Conservation (phyloP, 1,140 invertebrate species). For the Macrobrachium nipponense region DNA sequence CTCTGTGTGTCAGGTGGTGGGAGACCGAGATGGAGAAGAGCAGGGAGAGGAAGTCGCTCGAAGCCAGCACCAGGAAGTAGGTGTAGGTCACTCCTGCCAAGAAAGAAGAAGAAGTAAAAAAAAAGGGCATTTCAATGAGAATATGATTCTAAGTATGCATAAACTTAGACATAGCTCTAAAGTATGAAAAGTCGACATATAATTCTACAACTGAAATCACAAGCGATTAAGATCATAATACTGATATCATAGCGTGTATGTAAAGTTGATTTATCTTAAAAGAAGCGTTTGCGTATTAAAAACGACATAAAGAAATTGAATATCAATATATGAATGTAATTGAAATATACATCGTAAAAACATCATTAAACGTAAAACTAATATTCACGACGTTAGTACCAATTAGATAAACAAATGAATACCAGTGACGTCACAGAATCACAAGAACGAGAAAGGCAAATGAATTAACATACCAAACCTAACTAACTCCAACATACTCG, state of each 20-base stretch:
- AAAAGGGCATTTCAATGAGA: background rate
- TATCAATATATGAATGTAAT: too few species aligned
- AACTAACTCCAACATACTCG: background rate
- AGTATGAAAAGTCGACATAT: too few species aligned
- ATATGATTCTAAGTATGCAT: background rate
- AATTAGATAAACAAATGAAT: too few species aligned
- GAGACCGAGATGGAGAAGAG: constrained; percentile 63
- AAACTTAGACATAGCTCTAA: too few species aligned
- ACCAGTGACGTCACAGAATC: background rate
- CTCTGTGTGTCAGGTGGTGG: constrained; percentile 60
- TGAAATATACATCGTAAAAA: too few species aligned
- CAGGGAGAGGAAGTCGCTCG: constrained; percentile 65
- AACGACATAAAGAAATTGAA: background rate
- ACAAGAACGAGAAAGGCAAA: background rate
- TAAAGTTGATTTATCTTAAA: background rate
- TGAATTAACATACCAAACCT: background rate
- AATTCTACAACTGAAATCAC: background rate
- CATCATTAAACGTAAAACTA: too few species aligned
- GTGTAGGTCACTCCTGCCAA: constrained; percentile 65
- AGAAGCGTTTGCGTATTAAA: background rate
- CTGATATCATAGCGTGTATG: background rate
- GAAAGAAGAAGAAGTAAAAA: background rate
- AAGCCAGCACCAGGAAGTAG: constrained; percentile 66
- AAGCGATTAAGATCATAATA: background rate
- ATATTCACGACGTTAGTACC: too few species aligned